Conservation (phyloP, 2,797 vertebrate species). For the Ceryle rudis region DNA sequence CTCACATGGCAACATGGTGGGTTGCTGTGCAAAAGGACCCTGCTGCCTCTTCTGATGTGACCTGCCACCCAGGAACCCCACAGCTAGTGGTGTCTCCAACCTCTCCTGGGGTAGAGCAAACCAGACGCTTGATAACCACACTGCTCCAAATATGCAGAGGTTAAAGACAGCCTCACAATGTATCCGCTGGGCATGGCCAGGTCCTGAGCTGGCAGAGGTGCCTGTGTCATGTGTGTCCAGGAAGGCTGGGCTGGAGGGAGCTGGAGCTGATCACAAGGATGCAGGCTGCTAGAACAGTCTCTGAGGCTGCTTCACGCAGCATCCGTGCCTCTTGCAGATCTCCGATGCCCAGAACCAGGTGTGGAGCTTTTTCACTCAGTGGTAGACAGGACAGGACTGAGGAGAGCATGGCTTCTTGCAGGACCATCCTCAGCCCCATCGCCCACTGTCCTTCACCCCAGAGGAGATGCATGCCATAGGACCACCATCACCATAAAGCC, state of each 20-base stretch:
- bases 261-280: neutral
- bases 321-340: neutral
- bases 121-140: neutral
- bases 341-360: neutral
- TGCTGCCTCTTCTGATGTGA: neutral
- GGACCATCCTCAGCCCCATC: neutral
- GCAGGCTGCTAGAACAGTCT: neutral
- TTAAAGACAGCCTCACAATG: neutral
- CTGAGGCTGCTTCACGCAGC: neutral
- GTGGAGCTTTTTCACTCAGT: neutral
- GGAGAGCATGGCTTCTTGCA: neutral
- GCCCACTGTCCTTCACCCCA: neutral
- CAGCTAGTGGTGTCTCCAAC: neutral
- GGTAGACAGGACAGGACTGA: neutral
- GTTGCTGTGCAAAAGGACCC: neutral
- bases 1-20: accelerated
- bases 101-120: neutral
- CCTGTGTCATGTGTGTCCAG: neutral
- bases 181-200: neutral
- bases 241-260: neutral
- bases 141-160: neutral
- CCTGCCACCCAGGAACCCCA: neutral
- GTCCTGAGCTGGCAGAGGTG: neutral
- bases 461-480: neutral
- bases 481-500: neutral